Base-by-base conservation (phyloP, 2,888 invertebrate genomes). In the Nineta flava region DNA sequence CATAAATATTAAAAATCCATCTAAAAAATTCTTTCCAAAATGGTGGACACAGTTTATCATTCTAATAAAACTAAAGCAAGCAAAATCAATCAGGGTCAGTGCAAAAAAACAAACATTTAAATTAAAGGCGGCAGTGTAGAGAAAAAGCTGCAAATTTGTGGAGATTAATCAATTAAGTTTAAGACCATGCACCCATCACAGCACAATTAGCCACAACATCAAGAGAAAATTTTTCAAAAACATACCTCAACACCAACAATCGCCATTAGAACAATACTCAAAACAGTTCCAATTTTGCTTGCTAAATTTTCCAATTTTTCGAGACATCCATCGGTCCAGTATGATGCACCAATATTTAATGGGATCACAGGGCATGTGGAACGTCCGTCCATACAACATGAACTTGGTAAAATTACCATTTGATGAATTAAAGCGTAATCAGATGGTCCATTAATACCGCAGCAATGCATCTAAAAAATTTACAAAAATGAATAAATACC, bases 281-380 rank as follows among this genome's bases (percentile, higher is more conserved):
- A 13, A 31, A 45, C 15, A 32, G 17, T 10, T 10, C 31, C 44
- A 17, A 34, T 31, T 21, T 32, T 34, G 13, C 35, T 31, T 16
- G 42, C 41, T 9, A 49, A 35, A 13, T 34, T 34, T 16, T 49
- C 49, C 9, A 49, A 26, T 49, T 49, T 49, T 34, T 13, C 17
- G 15, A 49, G 26, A 26, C 49, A 49, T 19, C 49, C 49, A n/a
- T 49, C 49, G 10, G 44, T 44, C 49, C 49, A 49, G 19, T 44
- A 44, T 19, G 10, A 6, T 3, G 34, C 13, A 17, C 17, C 19
- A 26, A 44, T 44, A 26, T 13, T 26, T 9, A 26, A 26, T 38
- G 38, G 38, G n/a, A 15, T 32, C 9, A 41, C 10, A 12, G 19
- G 9, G 10, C 49, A 49, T 19, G 19, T n/a, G n/a, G 34, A 17